Percentiles rank a stretch among this genome's conserved stretches.
Evolutionary conservation across 2,888 invertebrate genomes (phyloP).

Genomic region (Notodonta ziczac): DNA sequence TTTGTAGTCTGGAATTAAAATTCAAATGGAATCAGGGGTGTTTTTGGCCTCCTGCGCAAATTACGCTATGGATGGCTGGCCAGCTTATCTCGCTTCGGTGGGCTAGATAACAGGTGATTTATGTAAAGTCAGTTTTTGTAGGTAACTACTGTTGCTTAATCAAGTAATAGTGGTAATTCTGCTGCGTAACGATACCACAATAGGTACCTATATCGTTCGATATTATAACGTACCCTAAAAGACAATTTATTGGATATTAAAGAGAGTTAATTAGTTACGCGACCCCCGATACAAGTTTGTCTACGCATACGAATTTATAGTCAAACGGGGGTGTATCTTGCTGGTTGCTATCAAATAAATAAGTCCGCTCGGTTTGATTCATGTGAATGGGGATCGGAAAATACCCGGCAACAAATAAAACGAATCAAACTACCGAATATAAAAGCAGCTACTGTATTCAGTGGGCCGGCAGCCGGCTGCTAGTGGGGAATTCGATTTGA

Average conservation of each 20-base stretch:
- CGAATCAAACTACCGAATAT: constrained; percentile 63
- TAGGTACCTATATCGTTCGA: background rate
- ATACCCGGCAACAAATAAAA: constrained; percentile 77
- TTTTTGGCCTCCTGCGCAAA: constrained; percentile 32
- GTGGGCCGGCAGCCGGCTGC: constrained; percentile 23
- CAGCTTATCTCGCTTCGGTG: constrained; percentile 31
- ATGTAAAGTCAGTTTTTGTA: constrained; percentile 13
- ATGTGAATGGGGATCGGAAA: constrained; percentile 78
- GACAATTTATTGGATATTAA: constrained; percentile 45
- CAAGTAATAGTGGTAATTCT: background rate
- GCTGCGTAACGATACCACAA: background rate
- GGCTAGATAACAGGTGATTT: constrained; percentile 27
- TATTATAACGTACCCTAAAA: constrained; percentile 15
- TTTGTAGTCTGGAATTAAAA: constrained; percentile 47
- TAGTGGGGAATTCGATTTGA: constrained; percentile 21
- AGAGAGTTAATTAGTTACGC: constrained; percentile 5
- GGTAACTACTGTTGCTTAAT: background rate
- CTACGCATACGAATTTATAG: constrained; percentile 48
- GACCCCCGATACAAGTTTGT: constrained; percentile 36
- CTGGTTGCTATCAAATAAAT: constrained; percentile 78
- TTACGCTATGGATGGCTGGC: constrained; percentile 38
- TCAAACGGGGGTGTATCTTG: constrained; percentile 60
- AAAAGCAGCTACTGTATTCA: constrained; percentile 52
- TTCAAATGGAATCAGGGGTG: constrained; percentile 43
- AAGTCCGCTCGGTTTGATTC: constrained; percentile 80